Evolutionary conservation across 2,113 vertebrate genomes (phyloP).

Genomic region (Leucoraja erinaceus): DNA sequence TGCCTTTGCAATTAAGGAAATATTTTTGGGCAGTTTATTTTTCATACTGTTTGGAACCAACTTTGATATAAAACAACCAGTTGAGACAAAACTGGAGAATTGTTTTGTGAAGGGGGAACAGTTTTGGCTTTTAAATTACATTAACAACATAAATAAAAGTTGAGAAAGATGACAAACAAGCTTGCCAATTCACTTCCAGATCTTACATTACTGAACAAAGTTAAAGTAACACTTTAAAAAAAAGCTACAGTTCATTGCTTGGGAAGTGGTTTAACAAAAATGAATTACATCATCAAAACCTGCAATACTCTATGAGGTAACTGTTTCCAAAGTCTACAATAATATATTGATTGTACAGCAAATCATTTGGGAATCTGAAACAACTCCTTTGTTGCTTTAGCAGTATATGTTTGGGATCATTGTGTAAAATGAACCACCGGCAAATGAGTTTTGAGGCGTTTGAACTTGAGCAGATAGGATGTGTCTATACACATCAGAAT

Average conservation of each 20-base stretch:
- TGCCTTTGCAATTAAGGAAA: neutral
- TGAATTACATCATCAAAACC: slow-evolving; percentile 14
- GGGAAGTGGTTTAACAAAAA: too few species aligned
- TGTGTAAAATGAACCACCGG: too few species aligned
- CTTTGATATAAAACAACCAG: neutral
- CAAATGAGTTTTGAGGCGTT: too few species aligned
- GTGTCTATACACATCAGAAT: too few species aligned
- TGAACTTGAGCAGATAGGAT: too few species aligned
- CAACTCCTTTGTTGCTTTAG: too few species aligned
- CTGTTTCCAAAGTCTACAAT: neutral
- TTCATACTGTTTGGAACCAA: neutral
- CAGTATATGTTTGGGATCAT: too few species aligned
- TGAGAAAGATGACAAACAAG: neutral
- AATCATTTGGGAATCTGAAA: neutral
- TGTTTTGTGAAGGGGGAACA: too few species aligned
- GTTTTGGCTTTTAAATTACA: neutral
- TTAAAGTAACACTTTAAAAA: neutral
- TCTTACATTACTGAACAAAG: neutral
- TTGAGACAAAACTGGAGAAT: too few species aligned
- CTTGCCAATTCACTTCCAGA: neutral
- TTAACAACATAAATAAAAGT: neutral
- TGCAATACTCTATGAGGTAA: neutral
- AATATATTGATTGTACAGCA: neutral
- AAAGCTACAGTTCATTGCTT: neutral
- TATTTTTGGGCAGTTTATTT: neutral